Evolutionary conservation across 2,797 vertebrate species (phyloP).

Genomic region (Ctenosaura bakeri): DNA sequence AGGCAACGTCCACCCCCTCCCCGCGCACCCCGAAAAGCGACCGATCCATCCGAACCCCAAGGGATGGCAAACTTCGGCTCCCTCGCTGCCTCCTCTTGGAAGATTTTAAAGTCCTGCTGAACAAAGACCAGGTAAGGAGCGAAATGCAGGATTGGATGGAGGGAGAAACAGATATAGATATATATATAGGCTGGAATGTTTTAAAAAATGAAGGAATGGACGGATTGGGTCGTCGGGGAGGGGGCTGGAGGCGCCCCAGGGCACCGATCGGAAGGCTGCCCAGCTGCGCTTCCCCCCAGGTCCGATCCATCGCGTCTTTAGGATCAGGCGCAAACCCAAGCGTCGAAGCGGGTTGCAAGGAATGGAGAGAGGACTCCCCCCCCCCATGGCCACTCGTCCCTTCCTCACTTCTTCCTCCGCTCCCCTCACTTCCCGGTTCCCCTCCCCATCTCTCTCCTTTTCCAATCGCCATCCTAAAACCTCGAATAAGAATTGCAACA

Average conservation of each 20-base stretch:
- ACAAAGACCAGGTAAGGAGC: constrained; percentile 78
- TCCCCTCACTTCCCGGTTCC: not conserved
- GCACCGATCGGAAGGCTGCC: too few relatives aligned
- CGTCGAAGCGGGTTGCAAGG: not conserved
- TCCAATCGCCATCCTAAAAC: not conserved
- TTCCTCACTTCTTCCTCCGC: not conserved
- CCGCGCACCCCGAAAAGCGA: not conserved
- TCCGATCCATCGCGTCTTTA: too few relatives aligned
- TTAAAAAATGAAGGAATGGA: too few relatives aligned
- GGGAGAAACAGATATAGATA: fast-evolving
- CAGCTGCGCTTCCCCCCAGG: too few relatives aligned
- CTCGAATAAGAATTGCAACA: too few relatives aligned
- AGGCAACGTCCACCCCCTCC: not conserved
- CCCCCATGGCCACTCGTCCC: too few relatives aligned
- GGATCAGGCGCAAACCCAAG: too few relatives aligned
- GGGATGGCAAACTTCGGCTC: constrained; percentile 64
- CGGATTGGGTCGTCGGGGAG: too few relatives aligned
- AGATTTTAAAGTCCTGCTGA: constrained; percentile 73
- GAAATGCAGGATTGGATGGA: too few relatives aligned
- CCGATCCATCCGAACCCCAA: not conserved
- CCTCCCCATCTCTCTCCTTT: not conserved
- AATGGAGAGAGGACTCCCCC: not conserved
- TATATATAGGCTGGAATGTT: too few relatives aligned
- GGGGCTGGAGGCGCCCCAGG: too few relatives aligned
- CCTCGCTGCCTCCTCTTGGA: constrained; percentile 47